Conservation (phyloP, 2,888 invertebrate species). For the Pemphredon lugubris region DNA sequence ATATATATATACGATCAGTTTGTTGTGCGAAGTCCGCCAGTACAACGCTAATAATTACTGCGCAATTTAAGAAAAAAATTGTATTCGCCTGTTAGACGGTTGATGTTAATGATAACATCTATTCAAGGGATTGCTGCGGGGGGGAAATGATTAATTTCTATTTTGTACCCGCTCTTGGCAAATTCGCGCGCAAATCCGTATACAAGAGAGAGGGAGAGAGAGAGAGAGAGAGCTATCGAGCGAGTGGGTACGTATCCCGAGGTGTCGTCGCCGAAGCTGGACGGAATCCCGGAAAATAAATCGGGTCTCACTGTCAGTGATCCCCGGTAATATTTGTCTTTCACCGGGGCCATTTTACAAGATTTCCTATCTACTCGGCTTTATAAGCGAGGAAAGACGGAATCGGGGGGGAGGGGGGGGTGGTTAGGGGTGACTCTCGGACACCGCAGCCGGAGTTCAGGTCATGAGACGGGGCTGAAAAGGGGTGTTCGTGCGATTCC, state of each 20-base stretch:
- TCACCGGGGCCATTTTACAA: conserved; percentile 75
- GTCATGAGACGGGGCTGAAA: conserved; percentile 43
- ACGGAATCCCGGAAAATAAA: conserved; percentile 67
- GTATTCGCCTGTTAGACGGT: too few relatives aligned
- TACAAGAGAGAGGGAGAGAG: conserved; percentile 27
- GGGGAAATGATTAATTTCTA: conserved; percentile 2
- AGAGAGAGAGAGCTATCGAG: conserved; percentile 39
- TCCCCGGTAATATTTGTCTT: conserved; percentile 76
- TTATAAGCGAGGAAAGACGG: conserved; percentile 66
- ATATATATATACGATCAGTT: too few relatives aligned
- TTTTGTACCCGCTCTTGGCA: not conserved
- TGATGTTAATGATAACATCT: too few relatives aligned
- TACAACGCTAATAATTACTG: too few relatives aligned
- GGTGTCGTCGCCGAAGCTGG: conserved; percentile 40
- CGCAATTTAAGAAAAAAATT: too few relatives aligned
- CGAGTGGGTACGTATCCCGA: conserved; percentile 38
- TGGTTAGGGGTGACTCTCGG: conserved; percentile 45
- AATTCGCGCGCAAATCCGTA: not conserved
- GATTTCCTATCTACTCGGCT: conserved; percentile 75
- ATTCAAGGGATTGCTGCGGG: too few relatives aligned
- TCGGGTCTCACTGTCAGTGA: conserved; percentile 69
- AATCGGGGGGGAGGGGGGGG: too few relatives aligned
- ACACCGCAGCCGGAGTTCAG: conserved; percentile 45
- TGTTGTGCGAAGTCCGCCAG: too few relatives aligned
- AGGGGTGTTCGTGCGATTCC: conserved; percentile 41